Evolutionary conservation across 2,113 vertebrate genomes (phyloP).

Genomic region (Laterallus jamaicensis): DNA sequence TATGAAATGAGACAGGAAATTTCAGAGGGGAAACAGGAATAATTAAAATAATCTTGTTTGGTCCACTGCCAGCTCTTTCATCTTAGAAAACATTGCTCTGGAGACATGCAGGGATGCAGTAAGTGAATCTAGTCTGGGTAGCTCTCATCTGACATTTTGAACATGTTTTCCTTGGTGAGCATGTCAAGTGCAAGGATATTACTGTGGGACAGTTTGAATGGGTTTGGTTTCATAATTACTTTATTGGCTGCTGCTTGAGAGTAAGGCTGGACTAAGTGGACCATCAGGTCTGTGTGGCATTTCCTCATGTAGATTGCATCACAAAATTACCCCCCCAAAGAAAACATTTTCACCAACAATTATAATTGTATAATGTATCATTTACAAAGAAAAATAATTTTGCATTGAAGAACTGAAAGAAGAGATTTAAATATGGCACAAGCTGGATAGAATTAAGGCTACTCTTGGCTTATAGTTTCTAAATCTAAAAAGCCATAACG

Average conservation of each 20-base stretch:
- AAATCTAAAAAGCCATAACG: neutral
- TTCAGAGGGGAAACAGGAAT: slow-evolving; percentile 45
- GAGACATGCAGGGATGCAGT: slow-evolving; percentile 14
- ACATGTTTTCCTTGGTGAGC: neutral
- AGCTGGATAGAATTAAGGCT: neutral
- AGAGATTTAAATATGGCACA: neutral
- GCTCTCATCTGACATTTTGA: neutral
- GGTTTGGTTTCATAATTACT: neutral
- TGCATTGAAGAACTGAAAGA: neutral
- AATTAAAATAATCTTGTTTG: slow-evolving; percentile 47
- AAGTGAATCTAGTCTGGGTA: slow-evolving; percentile 8
- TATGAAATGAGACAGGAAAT: neutral
- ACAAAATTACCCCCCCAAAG: neutral
- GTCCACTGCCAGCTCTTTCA: slow-evolving; percentile 35
- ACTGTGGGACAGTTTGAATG: neutral
- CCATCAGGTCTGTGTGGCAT: neutral
- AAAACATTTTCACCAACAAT: neutral
- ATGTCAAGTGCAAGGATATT: neutral
- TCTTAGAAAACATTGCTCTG: slow-evolving; percentile 24
- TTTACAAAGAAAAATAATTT: neutral
- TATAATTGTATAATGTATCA: neutral
- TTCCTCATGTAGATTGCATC: neutral
- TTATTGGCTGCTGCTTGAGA: neutral
- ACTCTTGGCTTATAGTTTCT: neutral
- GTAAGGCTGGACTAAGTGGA: neutral